Evolutionary conservation across 2,797 vertebrate species (phyloP), one percentile per base, ranked within the genome.

Genomic region (Oreonectes daqikongensis): DNA sequence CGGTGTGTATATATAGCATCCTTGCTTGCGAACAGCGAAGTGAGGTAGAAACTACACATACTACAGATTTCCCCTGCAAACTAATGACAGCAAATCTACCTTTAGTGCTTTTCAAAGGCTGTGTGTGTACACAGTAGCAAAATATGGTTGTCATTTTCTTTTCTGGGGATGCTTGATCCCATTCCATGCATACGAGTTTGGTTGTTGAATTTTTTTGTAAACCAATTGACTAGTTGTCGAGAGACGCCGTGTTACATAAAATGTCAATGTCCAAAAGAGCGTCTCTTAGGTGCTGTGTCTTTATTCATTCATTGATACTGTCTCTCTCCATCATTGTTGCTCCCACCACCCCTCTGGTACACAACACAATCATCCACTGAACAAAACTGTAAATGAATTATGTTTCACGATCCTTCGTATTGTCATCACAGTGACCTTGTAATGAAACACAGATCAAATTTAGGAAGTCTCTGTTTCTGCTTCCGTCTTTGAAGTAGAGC

Each of bases 1-100:
- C 57, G 48, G 59, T 40, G 59, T 40, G 24, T 72, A 69, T 73
- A 53, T 70, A 73, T 73, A 78, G 75, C 26, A 57, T 63, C 55
- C n/a, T 14, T 60, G 20, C 48, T 35, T 38, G 55, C 9, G 12
- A 77, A 44, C 52, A 22, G 48, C 2, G 4, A 35, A 26, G 64
- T 14, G 20, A 66, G 42, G n/a, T 46, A 65, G 10, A 24, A 59
- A 44, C 22, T 69, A 14, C n/a, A 11, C 20, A 11, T 22, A 30
- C 26, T 12, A 12, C 10, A 48, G 18, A 72, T 44, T 50, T 64
- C 11, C 17, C 10, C 11, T 30, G 6, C 18, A 20, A 15, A 50
- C 42, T 69, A 72, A 46, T 42, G 24, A 20, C 20, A 32, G 42
- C 64, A 35, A 42, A 42, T 42, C 24, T 24, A 67, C 68, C 40